Percentiles rank a stretch among this genome's conserved stretches.
These are phyloP conservation scores for Auanema sp. DNA, from an alignment of 2,888 invertebrate genomes.

Conservation along the genomic window DNA sequence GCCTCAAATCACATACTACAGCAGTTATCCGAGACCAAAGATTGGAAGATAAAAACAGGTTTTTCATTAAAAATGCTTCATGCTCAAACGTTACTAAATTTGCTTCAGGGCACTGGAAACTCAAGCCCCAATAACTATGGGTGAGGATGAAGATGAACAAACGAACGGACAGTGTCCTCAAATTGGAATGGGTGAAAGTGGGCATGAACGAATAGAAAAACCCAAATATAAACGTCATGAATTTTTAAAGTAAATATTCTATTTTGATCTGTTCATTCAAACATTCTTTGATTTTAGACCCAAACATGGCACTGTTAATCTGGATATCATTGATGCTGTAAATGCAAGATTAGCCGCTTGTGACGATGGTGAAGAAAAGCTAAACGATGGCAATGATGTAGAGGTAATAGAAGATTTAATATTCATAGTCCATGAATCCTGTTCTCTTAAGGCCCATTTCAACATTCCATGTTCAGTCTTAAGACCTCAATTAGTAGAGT, in stretches of 20 bases:
- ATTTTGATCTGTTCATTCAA: slow-evolving; percentile 4
- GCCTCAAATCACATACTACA: slow-evolving; percentile 61
- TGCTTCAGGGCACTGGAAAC: slow-evolving; percentile 17
- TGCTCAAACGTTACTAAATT: background rate
- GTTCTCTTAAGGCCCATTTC: slow-evolving; percentile 37
- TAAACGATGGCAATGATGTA: slow-evolving; percentile 35
- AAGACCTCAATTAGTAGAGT: slow-evolving; percentile 32
- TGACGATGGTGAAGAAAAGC: slow-evolving; percentile 41
- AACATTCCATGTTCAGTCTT: slow-evolving; percentile 47
- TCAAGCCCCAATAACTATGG: slow-evolving; percentile 63
- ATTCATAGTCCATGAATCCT: background rate
- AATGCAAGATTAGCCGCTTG: slow-evolving; percentile 62
- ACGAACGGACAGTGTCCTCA: slow-evolving; percentile 52
- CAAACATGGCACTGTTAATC: slow-evolving; percentile 61
- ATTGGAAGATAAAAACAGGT: slow-evolving; percentile 35
- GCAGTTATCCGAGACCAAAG: slow-evolving; percentile 55
- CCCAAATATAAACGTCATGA: slow-evolving; percentile 64
- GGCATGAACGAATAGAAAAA: slow-evolving; percentile 50
- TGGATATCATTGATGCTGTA: slow-evolving; percentile 63
- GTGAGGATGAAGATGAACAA: slow-evolving; percentile 63
- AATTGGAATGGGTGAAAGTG: slow-evolving; percentile 34
- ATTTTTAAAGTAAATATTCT: slow-evolving; percentile 55
- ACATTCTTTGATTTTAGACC: slow-evolving; percentile 43
- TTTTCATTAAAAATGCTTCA: background rate
- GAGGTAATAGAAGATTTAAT: slow-evolving; percentile 23